phyloP scores from a whole-genome alignment of 2,888 invertebrate genomes.

The Polydrusus cervinus region DNA sequence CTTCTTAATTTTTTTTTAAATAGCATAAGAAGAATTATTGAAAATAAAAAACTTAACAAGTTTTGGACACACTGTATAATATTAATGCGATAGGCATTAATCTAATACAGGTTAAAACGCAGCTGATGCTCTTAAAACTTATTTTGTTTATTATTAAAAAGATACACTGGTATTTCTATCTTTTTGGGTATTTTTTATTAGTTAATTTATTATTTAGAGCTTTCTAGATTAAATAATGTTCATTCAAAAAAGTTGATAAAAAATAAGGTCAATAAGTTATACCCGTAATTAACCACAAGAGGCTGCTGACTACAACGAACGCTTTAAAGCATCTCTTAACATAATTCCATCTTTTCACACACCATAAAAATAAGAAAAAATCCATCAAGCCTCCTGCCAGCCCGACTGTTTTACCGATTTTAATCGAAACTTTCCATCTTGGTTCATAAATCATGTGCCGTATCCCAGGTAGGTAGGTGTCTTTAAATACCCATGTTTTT shows the following conservation, averaged over 20 bases:
- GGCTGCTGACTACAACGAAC: not conserved
- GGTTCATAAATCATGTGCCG: slow-evolving; percentile 67
- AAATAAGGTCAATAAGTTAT: not conserved
- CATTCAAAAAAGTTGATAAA: not conserved
- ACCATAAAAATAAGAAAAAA: slow-evolving; percentile 53
- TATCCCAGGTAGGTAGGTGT: slow-evolving; percentile 67
- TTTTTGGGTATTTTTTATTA: too few relatives aligned
- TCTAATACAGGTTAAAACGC: too few relatives aligned
- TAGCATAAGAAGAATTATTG: too few relatives aligned
- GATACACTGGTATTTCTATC: too few relatives aligned
- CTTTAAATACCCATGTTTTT: slow-evolving; percentile 63
- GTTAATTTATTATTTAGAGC: too few relatives aligned
- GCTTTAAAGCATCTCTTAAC: slow-evolving; percentile 5
- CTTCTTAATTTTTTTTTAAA: too few relatives aligned
- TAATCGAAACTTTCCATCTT: slow-evolving; percentile 66
- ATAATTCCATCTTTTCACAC: slow-evolving; percentile 38
- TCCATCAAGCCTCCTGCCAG: slow-evolving; percentile 29
- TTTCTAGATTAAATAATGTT: too few relatives aligned
- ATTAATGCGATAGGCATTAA: too few relatives aligned
- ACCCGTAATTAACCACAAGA: not conserved
- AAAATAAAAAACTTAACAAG: too few relatives aligned
- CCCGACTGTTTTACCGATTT: slow-evolving; percentile 61
- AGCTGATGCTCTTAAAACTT: too few relatives aligned
- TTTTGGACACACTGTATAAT: too few relatives aligned
- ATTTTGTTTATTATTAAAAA: too few relatives aligned